Percentiles rank a stretch among this genome's conserved stretches.
Evolutionary conservation across 92 coral and sea anemone species (phyloP).

Genomic region (Isaurus tuberculatus): DNA sequence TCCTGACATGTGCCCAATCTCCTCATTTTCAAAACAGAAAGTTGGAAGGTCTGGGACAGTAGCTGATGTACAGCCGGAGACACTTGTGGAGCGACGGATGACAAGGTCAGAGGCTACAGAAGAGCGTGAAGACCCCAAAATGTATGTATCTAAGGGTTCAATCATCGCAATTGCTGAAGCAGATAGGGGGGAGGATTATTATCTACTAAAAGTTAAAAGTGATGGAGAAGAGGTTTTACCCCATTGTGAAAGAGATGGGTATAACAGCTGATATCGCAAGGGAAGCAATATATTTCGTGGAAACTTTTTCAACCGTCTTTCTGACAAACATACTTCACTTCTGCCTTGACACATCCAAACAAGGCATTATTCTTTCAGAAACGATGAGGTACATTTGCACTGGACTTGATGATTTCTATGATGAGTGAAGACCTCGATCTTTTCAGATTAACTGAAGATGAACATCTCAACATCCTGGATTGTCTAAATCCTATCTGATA

Average conservation of each 20-base stretch:
- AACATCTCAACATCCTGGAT: too few relatives aligned
- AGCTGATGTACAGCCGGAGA: neutral
- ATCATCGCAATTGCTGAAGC: slow-evolving; percentile 49
- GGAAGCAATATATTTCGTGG: too few relatives aligned
- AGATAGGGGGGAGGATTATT: slow-evolving; percentile 54
- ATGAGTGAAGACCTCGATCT: slow-evolving; percentile 4
- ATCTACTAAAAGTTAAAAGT: too few relatives aligned
- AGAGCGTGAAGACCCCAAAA: slow-evolving; percentile 17
- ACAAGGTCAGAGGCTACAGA: slow-evolving; percentile 32
- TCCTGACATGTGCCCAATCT: too few relatives aligned
- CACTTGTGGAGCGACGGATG: neutral
- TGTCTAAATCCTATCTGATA: too few relatives aligned
- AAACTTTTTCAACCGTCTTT: neutral
- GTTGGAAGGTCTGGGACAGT: too few relatives aligned
- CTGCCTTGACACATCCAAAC: neutral
- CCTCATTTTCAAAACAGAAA: too few relatives aligned
- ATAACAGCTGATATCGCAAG: neutral
- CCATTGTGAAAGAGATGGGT: slow-evolving; percentile 16
- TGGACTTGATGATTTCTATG: slow-evolving; percentile 1
- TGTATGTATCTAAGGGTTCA: slow-evolving; percentile 17
- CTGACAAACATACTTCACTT: slow-evolving; percentile 4
- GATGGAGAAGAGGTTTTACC: slow-evolving; percentile 9
- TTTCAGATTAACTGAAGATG: neutral
- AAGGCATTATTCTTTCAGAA: slow-evolving; percentile 1
- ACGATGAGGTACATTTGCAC: slow-evolving; percentile 6